Conservation (phyloP, 2,888 invertebrate species). For the Thymelicus sylvestris region DNA sequence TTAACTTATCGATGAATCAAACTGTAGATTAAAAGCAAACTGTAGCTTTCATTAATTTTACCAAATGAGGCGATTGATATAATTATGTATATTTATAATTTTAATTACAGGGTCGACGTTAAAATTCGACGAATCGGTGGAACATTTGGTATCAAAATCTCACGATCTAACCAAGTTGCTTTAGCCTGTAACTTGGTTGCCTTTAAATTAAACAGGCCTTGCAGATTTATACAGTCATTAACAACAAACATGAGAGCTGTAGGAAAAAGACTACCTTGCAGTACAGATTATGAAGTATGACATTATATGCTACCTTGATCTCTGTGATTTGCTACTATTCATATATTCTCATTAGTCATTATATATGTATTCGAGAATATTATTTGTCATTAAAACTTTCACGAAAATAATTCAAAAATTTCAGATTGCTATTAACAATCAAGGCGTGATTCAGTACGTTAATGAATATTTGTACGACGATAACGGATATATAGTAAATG, state of each 20-base stretch:
- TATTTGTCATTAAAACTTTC: conserved; percentile 22
- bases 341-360: too few relatives aligned
- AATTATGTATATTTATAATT: not conserved
- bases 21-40: too few relatives aligned
- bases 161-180: conserved; percentile 79
- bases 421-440: conserved; percentile 76
- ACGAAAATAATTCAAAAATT: not conserved
- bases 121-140: conserved; percentile 89
- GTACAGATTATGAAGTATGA: conserved; percentile 70
- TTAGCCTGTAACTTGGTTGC: conserved; percentile 88
- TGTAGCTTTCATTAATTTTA: too few relatives aligned
- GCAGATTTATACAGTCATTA: conserved; percentile 85
- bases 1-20: too few relatives aligned
- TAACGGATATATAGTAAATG: conserved; percentile 78
- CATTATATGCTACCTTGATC: not conserved
- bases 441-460: conserved; percentile 86
- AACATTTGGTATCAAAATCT: conserved; percentile 90
- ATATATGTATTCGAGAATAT: conserved; percentile 28
- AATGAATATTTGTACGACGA: conserved; percentile 77
- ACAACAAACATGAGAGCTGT: conserved; percentile 85
- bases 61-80: too few relatives aligned
- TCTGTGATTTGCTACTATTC: too few relatives aligned
- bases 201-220: conserved; percentile 83
- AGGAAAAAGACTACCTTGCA: conserved; percentile 80
- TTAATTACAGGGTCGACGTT: conserved; percentile 44